Percentiles rank a stretch among this genome's conserved stretches.
Conservation (phyloP, 2,888 invertebrate genomes). For the Coremacera marginata region DNA sequence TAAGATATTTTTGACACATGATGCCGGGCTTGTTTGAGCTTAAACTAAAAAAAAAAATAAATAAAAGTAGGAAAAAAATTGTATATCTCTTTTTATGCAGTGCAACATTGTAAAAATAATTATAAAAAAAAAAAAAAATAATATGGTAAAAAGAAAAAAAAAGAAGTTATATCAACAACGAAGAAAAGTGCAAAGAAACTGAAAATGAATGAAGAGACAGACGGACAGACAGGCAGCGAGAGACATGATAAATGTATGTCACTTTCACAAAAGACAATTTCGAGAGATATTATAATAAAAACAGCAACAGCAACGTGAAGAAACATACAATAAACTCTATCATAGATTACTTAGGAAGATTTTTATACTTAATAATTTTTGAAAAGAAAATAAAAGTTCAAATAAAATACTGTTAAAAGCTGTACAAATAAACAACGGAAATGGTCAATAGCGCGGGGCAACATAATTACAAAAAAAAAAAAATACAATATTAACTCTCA, state of each 20-base stretch:
- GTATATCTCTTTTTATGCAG: not conserved
- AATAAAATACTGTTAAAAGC: no score
- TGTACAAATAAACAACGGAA: no score
- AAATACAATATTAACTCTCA: no score
- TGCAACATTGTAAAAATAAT: not conserved
- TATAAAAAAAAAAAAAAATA: not conserved
- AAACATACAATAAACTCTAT: not conserved
- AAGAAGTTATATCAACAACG: not conserved
- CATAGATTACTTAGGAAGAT: no score
- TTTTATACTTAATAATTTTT: no score
- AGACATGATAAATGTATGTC: constrained; percentile 17
- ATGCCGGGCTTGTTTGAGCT: not conserved
- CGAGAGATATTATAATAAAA: constrained; percentile 10
- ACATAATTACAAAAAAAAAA: no score
- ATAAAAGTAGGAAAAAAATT: not conserved
- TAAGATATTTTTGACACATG: not conserved
- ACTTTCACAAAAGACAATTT: constrained; percentile 29
- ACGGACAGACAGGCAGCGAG: not conserved
- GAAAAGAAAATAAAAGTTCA: no score
- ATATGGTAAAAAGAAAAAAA: not conserved
- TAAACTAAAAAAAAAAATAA: not conserved
- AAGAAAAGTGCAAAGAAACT: not conserved
- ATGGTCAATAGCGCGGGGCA: no score
- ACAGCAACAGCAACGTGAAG: not conserved
- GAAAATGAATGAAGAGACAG: not conserved